A percentile compares a stretch with the other conserved stretches of the same genome.
Conservation (phyloP, 2,797 vertebrate genomes). For the Lagocephalus sceleratus region DNA sequence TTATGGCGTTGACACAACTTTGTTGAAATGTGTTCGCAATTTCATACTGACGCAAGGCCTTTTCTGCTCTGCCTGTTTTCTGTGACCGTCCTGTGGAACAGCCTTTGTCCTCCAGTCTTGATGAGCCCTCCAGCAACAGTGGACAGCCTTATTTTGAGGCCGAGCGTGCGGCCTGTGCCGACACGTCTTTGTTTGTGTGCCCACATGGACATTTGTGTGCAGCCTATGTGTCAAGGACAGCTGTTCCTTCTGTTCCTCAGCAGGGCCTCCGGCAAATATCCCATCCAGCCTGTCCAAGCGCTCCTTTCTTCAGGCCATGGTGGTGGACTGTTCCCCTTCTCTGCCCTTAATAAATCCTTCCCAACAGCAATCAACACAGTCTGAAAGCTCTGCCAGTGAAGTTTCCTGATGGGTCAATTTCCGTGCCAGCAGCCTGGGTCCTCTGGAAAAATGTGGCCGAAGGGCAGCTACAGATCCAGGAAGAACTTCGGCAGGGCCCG, state of each 20-base stretch:
- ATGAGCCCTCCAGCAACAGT: conserved; percentile 27
- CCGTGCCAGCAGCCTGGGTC: too few species aligned
- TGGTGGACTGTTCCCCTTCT: conserved; percentile 28
- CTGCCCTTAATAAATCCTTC: conserved; percentile 45
- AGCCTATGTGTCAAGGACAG: conserved; percentile 61
- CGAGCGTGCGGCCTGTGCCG: conserved; percentile 7
- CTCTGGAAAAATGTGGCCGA: too few species aligned
- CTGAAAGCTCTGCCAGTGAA: conserved; percentile 23
- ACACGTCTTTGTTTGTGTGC: conserved; percentile 22
- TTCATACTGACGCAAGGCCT: neutral
- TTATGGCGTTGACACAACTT: neutral
- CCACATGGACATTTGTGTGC: conserved; percentile 25
- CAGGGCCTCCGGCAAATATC: conserved; percentile 43
- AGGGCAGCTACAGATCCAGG: too few species aligned
- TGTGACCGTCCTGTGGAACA: conserved; percentile 13
- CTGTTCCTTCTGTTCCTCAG: conserved; percentile 56
- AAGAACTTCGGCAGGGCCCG: too few species aligned
- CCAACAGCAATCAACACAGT: conserved; percentile 31
- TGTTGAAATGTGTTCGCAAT: neutral
- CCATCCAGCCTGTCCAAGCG: conserved; percentile 47
- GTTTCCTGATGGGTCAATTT: conserved; percentile 40
- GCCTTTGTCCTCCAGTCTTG: conserved; percentile 19
- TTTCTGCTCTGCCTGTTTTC: conserved; percentile 7
- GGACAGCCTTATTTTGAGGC: conserved; percentile 17
- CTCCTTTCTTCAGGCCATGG: conserved; percentile 42